A percentile compares a stretch with the other conserved stretches of the same genome.
Evolutionary conservation across 2,113 vertebrate species (phyloP).

Genomic region (Orthonyx spaldingii): DNA sequence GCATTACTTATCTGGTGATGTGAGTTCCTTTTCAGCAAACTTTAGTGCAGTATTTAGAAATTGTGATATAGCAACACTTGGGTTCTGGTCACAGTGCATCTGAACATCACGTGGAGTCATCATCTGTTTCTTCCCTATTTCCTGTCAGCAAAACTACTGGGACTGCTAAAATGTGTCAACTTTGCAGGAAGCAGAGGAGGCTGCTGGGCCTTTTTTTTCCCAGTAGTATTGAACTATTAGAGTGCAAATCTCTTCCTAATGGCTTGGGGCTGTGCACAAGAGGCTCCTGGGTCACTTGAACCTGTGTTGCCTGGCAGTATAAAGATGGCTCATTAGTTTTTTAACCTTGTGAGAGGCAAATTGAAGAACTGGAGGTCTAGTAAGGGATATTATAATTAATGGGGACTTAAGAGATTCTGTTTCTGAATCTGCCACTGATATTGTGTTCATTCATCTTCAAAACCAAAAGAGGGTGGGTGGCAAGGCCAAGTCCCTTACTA

Average conservation of each 20-base stretch:
- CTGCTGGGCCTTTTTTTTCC: neutral
- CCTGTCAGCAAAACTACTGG: neutral
- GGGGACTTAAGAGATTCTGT: neutral
- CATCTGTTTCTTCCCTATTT: neutral
- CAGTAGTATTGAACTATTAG: neutral
- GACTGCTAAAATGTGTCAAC: neutral
- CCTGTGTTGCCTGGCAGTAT: neutral
- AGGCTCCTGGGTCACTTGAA: neutral
- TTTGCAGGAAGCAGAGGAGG: neutral
- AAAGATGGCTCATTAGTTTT: neutral
- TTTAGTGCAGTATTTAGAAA: neutral
- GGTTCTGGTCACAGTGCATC: neutral
- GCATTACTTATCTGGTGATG: neutral
- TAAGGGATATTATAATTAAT: neutral
- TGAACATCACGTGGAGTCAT: neutral
- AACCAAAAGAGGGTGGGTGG: neutral
- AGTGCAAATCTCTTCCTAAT: neutral
- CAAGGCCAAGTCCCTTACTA: neutral
- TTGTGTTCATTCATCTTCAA: neutral
- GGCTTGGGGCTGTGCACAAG: neutral
- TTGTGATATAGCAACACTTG: neutral
- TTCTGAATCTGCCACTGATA: neutral
- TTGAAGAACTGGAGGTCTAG: neutral
- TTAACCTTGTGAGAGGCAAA: neutral
- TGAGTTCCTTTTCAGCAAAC: neutral